These are phyloP conservation scores for Channa argus DNA, from an alignment of 2,113 vertebrate species.

Conservation along the genomic window DNA sequence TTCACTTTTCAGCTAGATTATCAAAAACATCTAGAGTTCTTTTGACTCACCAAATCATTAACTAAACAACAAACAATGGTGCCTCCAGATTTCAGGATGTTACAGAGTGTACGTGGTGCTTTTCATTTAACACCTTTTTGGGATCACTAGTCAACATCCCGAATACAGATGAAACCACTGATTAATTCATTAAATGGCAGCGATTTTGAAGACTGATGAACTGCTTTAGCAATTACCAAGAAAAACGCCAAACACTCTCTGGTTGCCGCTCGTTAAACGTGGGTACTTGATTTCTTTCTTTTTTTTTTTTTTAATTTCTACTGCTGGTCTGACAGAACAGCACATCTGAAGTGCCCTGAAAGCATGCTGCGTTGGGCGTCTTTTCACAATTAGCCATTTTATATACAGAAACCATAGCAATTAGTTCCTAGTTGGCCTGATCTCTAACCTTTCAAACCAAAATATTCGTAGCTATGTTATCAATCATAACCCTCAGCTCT, in stretches of 20 bases:
- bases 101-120: neutral
- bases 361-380: no score
- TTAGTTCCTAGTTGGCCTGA: no score
- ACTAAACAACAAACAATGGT: neutral
- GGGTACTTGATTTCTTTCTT: no score
- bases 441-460: neutral
- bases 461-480: neutral
- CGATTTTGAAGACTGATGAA: neutral
- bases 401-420: no score
- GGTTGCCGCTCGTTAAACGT: no score
- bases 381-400: no score
- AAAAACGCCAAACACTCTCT: neutral
- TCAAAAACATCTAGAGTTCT: neutral
- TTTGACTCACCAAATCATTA: neutral
- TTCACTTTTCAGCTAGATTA: neutral
- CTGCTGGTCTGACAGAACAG: no score
- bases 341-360: no score
- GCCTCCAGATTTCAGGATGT: neutral
- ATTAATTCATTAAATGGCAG: neutral
- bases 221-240: neutral
- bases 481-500: neutral
- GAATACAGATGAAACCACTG: neutral
- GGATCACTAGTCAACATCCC: neutral
- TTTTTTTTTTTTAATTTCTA: no score
- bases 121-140: neutral